A percentile compares a stretch with the other conserved stretches of the same genome.
These are phyloP conservation scores for Gymnodraco acuticeps DNA, from an alignment of 2,797 vertebrate genomes.

Conservation along the genomic window DNA sequence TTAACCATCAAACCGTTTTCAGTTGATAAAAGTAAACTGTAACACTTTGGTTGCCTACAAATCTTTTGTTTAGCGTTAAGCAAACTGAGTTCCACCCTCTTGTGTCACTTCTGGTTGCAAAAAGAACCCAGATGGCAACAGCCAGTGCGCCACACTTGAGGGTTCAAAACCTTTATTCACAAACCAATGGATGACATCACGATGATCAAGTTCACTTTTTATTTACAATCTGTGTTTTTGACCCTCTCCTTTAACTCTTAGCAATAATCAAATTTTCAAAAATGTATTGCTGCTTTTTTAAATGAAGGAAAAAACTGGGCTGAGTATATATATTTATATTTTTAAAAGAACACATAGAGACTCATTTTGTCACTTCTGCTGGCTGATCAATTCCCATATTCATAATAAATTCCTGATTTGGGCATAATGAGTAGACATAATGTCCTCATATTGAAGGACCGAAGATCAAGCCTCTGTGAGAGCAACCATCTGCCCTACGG, in stretches of 20 bases:
- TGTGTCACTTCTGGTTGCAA: too few species aligned
- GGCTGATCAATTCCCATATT: not conserved
- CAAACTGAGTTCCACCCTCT: too few species aligned
- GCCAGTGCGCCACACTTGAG: too few species aligned
- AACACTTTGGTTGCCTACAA: too few species aligned
- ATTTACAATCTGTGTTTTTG: too few species aligned
- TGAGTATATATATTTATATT: not conserved
- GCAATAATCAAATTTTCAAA: not conserved
- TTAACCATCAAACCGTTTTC: too few species aligned
- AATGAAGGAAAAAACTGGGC: not conserved
- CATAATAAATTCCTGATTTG: not conserved
- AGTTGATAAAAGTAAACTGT: too few species aligned
- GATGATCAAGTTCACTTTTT: too few species aligned
- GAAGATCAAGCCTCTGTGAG: not conserved
- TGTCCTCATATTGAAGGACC: not conserved
- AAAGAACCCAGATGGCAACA: too few species aligned
- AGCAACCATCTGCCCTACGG: conserved; percentile 7
- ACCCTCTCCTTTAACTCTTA: not conserved
- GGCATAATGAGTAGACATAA: not conserved
- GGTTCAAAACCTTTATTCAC: too few species aligned
- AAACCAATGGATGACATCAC: too few species aligned
- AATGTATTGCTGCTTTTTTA: not conserved
- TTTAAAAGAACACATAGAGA: not conserved
- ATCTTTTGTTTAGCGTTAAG: too few species aligned
- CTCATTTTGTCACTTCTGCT: not conserved